A percentile compares a stretch with the other conserved stretches of the same genome.
Conservation (phyloP, 1,140 invertebrate species). For the Calycopis cecrops region DNA sequence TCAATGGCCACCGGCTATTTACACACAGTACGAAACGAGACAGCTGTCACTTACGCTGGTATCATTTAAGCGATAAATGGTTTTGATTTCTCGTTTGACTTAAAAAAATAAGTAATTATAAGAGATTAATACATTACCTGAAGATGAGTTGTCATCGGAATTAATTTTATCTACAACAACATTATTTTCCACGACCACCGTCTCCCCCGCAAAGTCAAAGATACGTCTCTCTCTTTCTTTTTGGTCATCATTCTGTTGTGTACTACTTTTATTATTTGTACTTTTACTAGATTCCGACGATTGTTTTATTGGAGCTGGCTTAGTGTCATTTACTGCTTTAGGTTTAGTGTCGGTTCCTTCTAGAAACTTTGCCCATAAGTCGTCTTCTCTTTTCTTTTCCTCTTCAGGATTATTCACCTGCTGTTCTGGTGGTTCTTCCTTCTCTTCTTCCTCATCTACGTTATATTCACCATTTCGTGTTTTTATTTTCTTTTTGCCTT, state of each 20-base stretch:
- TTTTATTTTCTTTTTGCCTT: slow-evolving; percentile 54
- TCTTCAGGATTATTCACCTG: slow-evolving; percentile 69
- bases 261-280: slow-evolving; percentile 21
- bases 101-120: no score
- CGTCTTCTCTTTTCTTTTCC: slow-evolving; percentile 81
- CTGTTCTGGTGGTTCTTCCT: slow-evolving; percentile 35
- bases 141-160: slow-evolving; percentile 34
- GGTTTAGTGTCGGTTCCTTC: slow-evolving; percentile 79
- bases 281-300: slow-evolving; percentile 22
- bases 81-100: no score
- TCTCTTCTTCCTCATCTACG: slow-evolving; percentile 22
- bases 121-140: slow-evolving; percentile 33
- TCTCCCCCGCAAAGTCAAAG: slow-evolving; percentile 71
- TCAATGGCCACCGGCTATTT: no score
- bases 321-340: slow-evolving; percentile 43
- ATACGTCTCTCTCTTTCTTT: slow-evolving; percentile 56
- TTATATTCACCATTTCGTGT: slow-evolving; percentile 44
- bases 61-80: no score
- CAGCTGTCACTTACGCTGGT: no score
- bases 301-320: slow-evolving; percentile 19
- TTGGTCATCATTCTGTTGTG: slow-evolving; percentile 30
- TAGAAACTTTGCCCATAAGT: slow-evolving; percentile 85
- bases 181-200: slow-evolving; percentile 67
- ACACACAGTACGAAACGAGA: no score
- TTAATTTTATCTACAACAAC: slow-evolving; percentile 64